Evolutionary conservation across 2,888 invertebrate species (phyloP).

Genomic region (Ditula angustiorana): DNA sequence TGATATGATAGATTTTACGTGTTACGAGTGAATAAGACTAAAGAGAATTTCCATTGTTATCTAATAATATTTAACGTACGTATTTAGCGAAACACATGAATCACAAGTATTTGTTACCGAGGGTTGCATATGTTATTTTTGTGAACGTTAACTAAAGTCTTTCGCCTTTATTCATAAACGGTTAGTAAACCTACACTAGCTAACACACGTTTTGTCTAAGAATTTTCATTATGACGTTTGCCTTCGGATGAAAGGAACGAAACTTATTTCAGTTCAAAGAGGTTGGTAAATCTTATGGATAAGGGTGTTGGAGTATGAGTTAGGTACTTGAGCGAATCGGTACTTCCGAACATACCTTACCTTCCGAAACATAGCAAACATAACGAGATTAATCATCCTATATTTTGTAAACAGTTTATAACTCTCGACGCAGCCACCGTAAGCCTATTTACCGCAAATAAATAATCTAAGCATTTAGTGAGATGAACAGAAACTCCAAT

Average conservation of each 20-base stretch:
- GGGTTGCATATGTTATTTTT: slow-evolving; percentile 14
- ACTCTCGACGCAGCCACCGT: slow-evolving; percentile 20
- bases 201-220: no score
- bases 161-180: no score
- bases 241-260: no score
- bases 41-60: slow-evolving; percentile 2
- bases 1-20: slow-evolving; percentile 8
- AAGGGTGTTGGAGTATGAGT: no score
- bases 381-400: slow-evolving; percentile 18
- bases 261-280: no score
- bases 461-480: slow-evolving; percentile 31
- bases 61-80: background rate
- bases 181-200: no score
- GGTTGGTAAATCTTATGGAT: no score
- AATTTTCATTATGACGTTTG: no score
- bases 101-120: slow-evolving; percentile 27
- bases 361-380: slow-evolving; percentile 30
- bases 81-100: slow-evolving; percentile 17
- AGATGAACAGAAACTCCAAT: slow-evolving; percentile 34
- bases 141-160: slow-evolving; percentile 4
- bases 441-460: slow-evolving; percentile 18
- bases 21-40: slow-evolving; percentile 6
- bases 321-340: slow-evolving; percentile 12
- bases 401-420: slow-evolving; percentile 25
- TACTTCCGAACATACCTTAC: slow-evolving; percentile 24